Percentiles rank a stretch among this genome's conserved stretches.
These are phyloP conservation scores for Coptotermes formosanus DNA, from an alignment of 1,140 invertebrate species.

Conservation along the genomic window DNA sequence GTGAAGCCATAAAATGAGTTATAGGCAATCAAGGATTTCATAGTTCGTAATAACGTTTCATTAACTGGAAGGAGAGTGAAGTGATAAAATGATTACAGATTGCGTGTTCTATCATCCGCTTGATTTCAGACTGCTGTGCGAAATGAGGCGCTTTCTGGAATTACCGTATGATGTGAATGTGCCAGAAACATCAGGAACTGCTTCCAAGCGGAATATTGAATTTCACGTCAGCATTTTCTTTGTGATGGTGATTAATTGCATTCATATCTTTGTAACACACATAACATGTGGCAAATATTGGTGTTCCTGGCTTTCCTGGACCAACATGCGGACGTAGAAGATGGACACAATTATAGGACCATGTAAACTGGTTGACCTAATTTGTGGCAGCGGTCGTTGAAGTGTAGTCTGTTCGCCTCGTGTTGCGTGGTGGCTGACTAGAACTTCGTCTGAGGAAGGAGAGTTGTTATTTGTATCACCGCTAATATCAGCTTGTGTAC, in stretches of 20 bases:
- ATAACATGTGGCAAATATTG: neutral
- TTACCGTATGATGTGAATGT: neutral
- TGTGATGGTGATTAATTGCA: neutral
- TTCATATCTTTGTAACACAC: neutral
- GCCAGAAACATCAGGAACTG: neutral
- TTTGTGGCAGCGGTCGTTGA: too few relatives aligned
- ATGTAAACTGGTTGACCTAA: too few relatives aligned
- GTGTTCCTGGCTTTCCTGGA: neutral
- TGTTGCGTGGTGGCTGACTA: too few relatives aligned
- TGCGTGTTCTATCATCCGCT: neutral
- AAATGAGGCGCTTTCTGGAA: neutral
- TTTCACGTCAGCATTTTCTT: constrained; percentile 3
- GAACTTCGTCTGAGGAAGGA: too few relatives aligned
- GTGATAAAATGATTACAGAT: neutral
- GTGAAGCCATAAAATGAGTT: neutral
- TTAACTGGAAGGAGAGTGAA: neutral
- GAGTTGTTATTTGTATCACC: too few relatives aligned
- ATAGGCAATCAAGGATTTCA: neutral
- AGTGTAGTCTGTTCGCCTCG: too few relatives aligned
- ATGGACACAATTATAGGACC: too few relatives aligned
- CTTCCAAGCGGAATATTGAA: neutral
- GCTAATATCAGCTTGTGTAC: too few relatives aligned
- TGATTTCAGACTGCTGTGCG: neutral
- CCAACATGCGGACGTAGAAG: too few relatives aligned
- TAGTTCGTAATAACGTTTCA: neutral